Evolutionary conservation across 1,140 invertebrate genomes (phyloP).

Genomic region (Aphelinus certus): DNA sequence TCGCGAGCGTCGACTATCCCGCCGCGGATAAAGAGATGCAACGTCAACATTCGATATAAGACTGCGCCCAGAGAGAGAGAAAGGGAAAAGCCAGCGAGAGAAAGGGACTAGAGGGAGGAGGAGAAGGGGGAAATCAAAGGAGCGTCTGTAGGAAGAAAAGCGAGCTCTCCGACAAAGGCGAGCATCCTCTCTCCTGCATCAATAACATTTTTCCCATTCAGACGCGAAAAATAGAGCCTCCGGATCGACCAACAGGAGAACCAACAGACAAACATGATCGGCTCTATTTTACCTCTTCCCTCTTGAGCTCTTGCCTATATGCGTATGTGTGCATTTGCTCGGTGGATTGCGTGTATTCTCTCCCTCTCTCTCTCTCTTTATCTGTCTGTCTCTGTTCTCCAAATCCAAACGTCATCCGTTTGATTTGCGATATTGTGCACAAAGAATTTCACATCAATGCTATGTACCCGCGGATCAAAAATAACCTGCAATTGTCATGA

Average conservation of each 20-base stretch:
- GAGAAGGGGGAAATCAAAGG: too few relatives aligned
- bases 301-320: background rate
- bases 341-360: background rate
- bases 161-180: background rate
- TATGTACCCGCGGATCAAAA: too few relatives aligned
- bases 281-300: constrained; percentile 11
- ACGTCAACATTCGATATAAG: too few relatives aligned
- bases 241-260: constrained; percentile 33
- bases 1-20: too few relatives aligned
- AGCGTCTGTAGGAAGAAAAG: too few relatives aligned
- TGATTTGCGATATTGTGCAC: too few relatives aligned
- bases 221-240: constrained; percentile 27
- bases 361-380: constrained; percentile 1
- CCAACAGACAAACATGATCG: constrained; percentile 34
- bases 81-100: too few relatives aligned
- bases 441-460: too few relatives aligned
- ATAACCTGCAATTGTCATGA: too few relatives aligned
- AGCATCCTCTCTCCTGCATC: constrained; percentile 23
- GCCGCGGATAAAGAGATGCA: too few relatives aligned
- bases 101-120: too few relatives aligned
- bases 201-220: constrained; percentile 33
- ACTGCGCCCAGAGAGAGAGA: too few relatives aligned
- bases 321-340: background rate
- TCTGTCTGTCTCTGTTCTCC: constrained; percentile 19
- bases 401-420: constrained; percentile 17